Evolutionary conservation across 2,888 invertebrate genomes (phyloP).

Genomic region (Tinea pellionella): DNA sequence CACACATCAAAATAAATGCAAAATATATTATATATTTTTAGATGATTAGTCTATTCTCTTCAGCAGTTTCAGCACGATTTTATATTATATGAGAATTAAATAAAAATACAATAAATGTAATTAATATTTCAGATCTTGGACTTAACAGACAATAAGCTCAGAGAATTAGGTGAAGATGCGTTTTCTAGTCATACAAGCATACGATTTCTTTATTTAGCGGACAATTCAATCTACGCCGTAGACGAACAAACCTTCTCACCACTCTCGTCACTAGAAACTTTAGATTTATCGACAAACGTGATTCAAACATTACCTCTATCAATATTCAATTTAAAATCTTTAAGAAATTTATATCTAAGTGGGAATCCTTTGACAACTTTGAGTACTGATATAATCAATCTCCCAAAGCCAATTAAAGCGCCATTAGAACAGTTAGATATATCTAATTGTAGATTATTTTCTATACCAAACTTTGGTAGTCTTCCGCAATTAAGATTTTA

Average conservation of each 20-base stretch:
- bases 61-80: no score
- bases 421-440: constrained; percentile 71
- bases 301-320: constrained; percentile 56
- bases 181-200: constrained; percentile 62
- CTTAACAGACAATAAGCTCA: constrained; percentile 66
- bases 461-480: constrained; percentile 71
- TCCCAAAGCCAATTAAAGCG: constrained; percentile 66
- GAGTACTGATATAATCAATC: constrained; percentile 37
- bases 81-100: no score
- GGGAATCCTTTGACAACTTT: constrained; percentile 59
- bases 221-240: constrained; percentile 68
- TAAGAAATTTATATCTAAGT: constrained; percentile 72
- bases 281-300: constrained; percentile 69
- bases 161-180: constrained; percentile 57
- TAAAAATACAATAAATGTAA: not conserved
- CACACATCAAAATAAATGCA: no score
- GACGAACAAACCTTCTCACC: constrained; percentile 63
- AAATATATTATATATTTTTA: no score
- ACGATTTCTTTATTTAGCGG: constrained; percentile 65
- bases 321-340: constrained; percentile 66
- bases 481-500: constrained; percentile 69
- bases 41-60: no score
- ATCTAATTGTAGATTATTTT: constrained; percentile 68
- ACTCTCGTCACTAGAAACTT: constrained; percentile 57
- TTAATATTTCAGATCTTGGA: constrained; percentile 64